Evolutionary conservation across 2,888 invertebrate species (phyloP), one percentile per base, ranked within the genome.

Genomic region (Baronia brevicornis): DNA sequence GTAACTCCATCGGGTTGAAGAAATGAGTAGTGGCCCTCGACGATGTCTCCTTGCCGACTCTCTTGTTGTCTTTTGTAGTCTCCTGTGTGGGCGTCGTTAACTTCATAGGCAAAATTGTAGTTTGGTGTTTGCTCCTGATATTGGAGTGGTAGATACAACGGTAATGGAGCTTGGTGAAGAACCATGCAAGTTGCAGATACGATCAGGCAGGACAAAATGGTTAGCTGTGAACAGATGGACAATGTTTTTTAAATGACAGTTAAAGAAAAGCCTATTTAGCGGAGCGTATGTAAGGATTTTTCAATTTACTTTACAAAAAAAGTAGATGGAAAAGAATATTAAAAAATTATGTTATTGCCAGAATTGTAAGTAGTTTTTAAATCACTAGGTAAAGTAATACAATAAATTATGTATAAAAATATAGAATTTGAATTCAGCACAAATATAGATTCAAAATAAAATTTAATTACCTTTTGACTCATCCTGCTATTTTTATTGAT

Each of bases 41-140:
- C 80, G 1, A 66, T 60, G 27, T 82, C 82, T 1, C 84, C 85
- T 44, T 66, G 55, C 15, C 84, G 63, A 30, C 59, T 68, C 45
- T 86, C 86, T 0, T 72, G 71, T 40, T 85, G 86, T 42, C 61
- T 78, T 39, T 86, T 86, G 18, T 73, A 60, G 42, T 87, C 86
- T 10, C 86, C 85, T 0, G 86, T 84, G 7, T 74, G 53, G 2
- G 54, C 55, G 34, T 86, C 82, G 38, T 84, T 78, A 8, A 86
- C 77, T 23, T 84, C 74, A 40, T 86, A 86, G 4, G 77, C 75
- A 42, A 75, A 86, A 39, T 75, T 72, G 58, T 87, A 86, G 7
- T 5, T 54, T 75, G 77, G 0, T 79, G 79, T 7, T 56, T 55
- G 9, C 54, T 46, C 36, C 20, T 35, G 25, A 15, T 33, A 33